These are phyloP conservation scores for Coelopa frigida DNA, from an alignment of 1,140 invertebrate genomes.

Conservation along the genomic window DNA sequence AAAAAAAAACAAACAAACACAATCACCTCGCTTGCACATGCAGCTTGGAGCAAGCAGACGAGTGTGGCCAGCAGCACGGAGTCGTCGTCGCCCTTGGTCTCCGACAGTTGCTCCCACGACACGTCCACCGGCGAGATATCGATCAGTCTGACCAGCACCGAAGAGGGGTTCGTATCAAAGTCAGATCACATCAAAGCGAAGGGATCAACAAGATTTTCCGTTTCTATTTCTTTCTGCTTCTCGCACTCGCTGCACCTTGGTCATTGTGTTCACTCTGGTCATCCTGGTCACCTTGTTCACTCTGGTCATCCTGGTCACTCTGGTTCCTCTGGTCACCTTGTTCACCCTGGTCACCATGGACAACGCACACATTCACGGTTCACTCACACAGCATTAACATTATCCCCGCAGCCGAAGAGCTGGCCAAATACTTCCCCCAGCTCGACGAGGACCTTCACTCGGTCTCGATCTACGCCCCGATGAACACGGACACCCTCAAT, in stretches of 20 bases:
- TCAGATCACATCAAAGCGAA: slow-evolving; percentile 1
- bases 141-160: slow-evolving; percentile 54
- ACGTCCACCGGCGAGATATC: slow-evolving; percentile 56
- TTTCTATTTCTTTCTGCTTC: background rate
- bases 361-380: slow-evolving; percentile 18
- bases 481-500: slow-evolving; percentile 49
- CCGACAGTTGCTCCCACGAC: slow-evolving; percentile 49
- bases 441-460: slow-evolving; percentile 53
- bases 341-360: too few species aligned
- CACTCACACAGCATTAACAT: slow-evolving; percentile 21
- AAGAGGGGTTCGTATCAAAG: slow-evolving; percentile 43
- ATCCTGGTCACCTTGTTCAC: too few species aligned
- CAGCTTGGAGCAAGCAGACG: slow-evolving; percentile 45
- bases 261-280: too few species aligned
- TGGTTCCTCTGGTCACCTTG: too few species aligned
- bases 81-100: slow-evolving; percentile 60
- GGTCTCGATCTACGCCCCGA: slow-evolving; percentile 52
- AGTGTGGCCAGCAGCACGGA: slow-evolving; percentile 48
- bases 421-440: slow-evolving; percentile 50
- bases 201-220: background rate
- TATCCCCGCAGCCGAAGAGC: slow-evolving; percentile 9
- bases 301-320: too few species aligned
- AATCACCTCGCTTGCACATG: slow-evolving; percentile 1
- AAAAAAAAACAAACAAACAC: slow-evolving; percentile 1
- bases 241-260: slow-evolving; percentile 1